A percentile compares a stretch with the other conserved stretches of the same genome.
Evolutionary conservation across 1,140 invertebrate species (phyloP).

Genomic region (Drosophila pseudoobscura): DNA sequence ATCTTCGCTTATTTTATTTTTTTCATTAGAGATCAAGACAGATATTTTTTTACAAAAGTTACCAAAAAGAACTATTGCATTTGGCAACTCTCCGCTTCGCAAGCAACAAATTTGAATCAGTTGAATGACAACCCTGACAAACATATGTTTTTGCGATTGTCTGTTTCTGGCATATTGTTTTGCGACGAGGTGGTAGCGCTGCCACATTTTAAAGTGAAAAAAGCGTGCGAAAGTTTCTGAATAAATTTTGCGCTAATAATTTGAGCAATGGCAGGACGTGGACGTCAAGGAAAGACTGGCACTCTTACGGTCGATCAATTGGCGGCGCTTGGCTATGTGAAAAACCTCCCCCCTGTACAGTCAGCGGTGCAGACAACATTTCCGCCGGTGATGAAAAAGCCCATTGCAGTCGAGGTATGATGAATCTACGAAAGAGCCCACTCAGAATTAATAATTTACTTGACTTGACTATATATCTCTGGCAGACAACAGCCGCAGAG

Average conservation of each 20-base stretch:
- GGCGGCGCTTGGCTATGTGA: conserved; percentile 85
- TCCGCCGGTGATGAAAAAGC: conserved; percentile 86
- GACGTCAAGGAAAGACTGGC: conserved; percentile 85
- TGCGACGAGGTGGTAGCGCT: no score
- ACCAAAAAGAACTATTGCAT: no score
- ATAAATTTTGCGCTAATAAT: not conserved
- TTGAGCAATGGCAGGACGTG: conserved; percentile 75
- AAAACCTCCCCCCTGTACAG: conserved; percentile 86
- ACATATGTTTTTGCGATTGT: no score
- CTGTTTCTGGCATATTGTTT: no score
- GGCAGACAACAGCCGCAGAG: conserved; percentile 62
- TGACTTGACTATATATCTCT: not conserved
- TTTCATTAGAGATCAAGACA: no score
- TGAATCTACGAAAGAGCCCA: conserved; percentile 3
- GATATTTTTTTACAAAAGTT: no score
- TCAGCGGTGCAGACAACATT: conserved; percentile 88
- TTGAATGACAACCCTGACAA: no score
- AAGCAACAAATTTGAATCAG: no score
- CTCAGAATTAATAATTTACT: no score
- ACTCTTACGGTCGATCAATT: conserved; percentile 87
- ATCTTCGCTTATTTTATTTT: no score
- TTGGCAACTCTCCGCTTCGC: no score
- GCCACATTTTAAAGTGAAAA: not conserved
- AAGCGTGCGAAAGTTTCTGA: conserved; percentile 38
- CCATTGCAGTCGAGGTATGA: conserved; percentile 84